These are phyloP conservation scores for Tanypteryx hageni DNA, from an alignment of 2,888 invertebrate genomes.

Conservation along the genomic window DNA sequence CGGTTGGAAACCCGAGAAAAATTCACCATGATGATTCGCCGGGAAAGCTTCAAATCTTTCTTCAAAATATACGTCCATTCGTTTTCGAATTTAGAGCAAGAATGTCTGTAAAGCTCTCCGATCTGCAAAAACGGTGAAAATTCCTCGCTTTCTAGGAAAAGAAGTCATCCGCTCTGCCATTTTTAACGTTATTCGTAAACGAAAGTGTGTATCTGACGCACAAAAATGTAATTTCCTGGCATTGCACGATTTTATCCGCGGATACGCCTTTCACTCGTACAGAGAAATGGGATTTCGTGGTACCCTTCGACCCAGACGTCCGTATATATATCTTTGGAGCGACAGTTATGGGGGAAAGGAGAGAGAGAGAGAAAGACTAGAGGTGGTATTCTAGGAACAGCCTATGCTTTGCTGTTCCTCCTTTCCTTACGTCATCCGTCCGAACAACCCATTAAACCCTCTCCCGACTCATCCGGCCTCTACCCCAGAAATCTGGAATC, in stretches of 20 bases:
- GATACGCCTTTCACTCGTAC: background rate
- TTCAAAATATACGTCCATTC: no score
- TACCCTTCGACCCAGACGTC: constrained; percentile 17
- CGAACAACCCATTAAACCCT: background rate
- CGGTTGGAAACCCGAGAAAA: no score
- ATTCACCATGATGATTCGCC: no score
- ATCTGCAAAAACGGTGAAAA: no score
- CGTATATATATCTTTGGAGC: constrained; percentile 39
- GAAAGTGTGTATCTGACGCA: no score
- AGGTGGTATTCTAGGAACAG: background rate
- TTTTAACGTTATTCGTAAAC: no score
- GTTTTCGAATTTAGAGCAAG: no score
- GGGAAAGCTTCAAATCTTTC: no score
- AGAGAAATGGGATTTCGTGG: background rate
- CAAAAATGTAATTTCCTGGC: no score
- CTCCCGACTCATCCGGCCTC: background rate
- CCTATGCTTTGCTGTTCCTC: background rate
- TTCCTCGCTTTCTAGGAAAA: no score
- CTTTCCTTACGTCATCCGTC: background rate
- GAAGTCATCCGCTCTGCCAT: no score
- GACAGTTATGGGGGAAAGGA: background rate
- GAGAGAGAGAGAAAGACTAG: background rate
- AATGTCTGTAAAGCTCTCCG: no score
- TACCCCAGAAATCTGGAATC: background rate
- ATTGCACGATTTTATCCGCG: background rate